Percentiles rank a stretch among this genome's conserved stretches.
These are phyloP conservation scores for Ecdyonurus torrentis DNA, from an alignment of 2,888 invertebrate species.

Conservation along the genomic window DNA sequence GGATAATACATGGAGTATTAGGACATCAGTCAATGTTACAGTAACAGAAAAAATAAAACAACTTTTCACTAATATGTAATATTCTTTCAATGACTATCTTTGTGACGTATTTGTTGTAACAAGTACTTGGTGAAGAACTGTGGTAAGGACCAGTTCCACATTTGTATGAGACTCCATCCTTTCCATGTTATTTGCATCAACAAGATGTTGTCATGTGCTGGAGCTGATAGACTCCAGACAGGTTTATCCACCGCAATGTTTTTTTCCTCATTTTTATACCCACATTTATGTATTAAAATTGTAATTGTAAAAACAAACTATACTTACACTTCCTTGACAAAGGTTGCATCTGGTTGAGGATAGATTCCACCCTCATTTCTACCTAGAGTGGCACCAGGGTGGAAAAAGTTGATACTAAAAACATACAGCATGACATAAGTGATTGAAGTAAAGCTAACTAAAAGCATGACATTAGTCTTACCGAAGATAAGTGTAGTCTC, in stretches of 20 bases:
- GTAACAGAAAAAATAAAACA: conserved; percentile 8
- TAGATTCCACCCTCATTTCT: conserved; percentile 81
- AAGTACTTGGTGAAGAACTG: conserved; percentile 92
- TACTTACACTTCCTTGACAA: conserved; percentile 91
- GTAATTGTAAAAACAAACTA: too few species aligned
- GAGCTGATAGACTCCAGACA: conserved; percentile 99
- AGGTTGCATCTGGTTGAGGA: conserved; percentile 89
- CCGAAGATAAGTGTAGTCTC: conserved; percentile 94
- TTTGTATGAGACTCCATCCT: conserved; percentile 95
- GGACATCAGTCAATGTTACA: too few species aligned
- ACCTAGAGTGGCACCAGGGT: conserved; percentile 94
- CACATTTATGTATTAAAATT: too few species aligned
- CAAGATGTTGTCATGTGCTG: conserved; percentile 99
- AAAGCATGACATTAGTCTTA: not conserved
- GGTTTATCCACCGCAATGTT: too few species aligned
- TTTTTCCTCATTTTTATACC: too few species aligned
- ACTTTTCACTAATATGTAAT: not conserved
- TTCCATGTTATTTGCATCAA: conserved; percentile 99
- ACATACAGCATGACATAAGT: not conserved
- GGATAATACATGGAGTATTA: too few species aligned
- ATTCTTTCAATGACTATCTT: too few species aligned
- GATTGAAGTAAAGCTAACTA: not conserved
- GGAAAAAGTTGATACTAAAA: conserved; percentile 83
- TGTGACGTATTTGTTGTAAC: conserved; percentile 12
- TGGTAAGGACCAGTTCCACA: conserved; percentile 99